phyloP scores from a whole-genome alignment of 2,113 vertebrate genomes.

The Tylochromis polylepis region DNA sequence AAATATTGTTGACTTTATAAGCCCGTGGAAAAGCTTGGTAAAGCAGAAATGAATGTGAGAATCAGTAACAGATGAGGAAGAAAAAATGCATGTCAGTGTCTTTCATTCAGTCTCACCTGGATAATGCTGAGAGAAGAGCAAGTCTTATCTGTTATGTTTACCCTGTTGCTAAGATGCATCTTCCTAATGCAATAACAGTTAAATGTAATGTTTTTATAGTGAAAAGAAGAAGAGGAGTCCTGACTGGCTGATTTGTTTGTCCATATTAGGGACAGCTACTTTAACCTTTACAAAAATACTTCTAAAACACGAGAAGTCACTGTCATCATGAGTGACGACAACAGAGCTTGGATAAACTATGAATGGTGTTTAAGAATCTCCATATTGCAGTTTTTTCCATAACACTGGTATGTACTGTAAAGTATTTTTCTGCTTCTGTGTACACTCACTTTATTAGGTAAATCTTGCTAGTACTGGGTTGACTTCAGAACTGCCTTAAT shows the following conservation, averaged over 20 bases:
- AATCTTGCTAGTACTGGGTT: too few species aligned
- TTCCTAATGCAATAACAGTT: background rate
- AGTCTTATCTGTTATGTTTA: background rate
- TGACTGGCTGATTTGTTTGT: background rate
- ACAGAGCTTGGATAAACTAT: background rate
- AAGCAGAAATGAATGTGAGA: slow-evolving; percentile 7
- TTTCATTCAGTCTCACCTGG: slow-evolving; percentile 29
- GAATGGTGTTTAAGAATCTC: background rate
- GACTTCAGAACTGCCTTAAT: too few species aligned
- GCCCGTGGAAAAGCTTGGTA: slow-evolving; percentile 17
- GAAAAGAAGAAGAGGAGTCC: background rate
- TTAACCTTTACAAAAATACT: background rate
- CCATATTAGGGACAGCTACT: background rate
- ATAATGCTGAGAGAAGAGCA: background rate
- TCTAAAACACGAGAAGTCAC: background rate
- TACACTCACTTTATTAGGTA: too few species aligned
- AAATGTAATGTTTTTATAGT: background rate
- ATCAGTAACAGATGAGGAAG: slow-evolving; percentile 58
- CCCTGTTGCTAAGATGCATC: background rate
- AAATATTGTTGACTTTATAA: slow-evolving; percentile 61
- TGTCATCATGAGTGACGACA: background rate
- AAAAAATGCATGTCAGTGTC: background rate
- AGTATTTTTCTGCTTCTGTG: too few species aligned
- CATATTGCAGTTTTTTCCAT: background rate
- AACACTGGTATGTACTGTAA: background rate